Percentiles rank a stretch among this genome's conserved stretches.
phyloP scores from a whole-genome alignment of 1,140 invertebrate genomes.

The Agraylea sexmaculata region DNA sequence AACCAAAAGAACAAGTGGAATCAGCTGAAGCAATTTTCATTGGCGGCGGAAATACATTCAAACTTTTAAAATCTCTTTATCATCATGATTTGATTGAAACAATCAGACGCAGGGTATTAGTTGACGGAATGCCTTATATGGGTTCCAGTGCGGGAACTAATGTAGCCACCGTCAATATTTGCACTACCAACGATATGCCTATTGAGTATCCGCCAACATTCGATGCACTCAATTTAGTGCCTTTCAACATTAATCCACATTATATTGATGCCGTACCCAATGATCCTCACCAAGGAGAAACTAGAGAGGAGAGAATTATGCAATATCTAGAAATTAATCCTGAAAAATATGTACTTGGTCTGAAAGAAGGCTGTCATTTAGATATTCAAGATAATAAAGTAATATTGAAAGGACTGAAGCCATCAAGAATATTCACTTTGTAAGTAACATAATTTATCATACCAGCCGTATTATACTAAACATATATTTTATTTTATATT shows the following conservation, averaged over 20 bases:
- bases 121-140: conserved; percentile 60
- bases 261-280: conserved; percentile 54
- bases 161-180: conserved; percentile 64
- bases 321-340: conserved; percentile 52
- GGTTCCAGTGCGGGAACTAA: conserved; percentile 75
- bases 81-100: conserved; percentile 51
- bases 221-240: conserved; percentile 58
- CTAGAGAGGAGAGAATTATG: conserved; percentile 54
- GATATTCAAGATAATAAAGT: conserved; percentile 47
- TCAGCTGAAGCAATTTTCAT: conserved; percentile 60
- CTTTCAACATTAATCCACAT: conserved; percentile 81
- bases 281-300: conserved; percentile 63
- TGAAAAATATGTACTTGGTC: conserved; percentile 49
- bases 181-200: conserved; percentile 80
- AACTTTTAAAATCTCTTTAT: conserved; percentile 57
- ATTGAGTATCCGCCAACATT: conserved; percentile 66
- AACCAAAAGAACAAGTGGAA: conserved; percentile 45
- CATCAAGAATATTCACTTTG: conserved; percentile 54
- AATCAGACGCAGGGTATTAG: conserved; percentile 49
- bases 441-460: conserved; percentile 29
- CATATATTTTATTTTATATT: conserved; percentile 23
- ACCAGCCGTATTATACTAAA: conserved; percentile 7
- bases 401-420: conserved; percentile 45
- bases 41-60: conserved; percentile 70
- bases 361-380: conserved; percentile 59